These are phyloP conservation scores for Nebria brevicollis DNA, from an alignment of 2,888 invertebrate species.

Conservation along the genomic window DNA sequence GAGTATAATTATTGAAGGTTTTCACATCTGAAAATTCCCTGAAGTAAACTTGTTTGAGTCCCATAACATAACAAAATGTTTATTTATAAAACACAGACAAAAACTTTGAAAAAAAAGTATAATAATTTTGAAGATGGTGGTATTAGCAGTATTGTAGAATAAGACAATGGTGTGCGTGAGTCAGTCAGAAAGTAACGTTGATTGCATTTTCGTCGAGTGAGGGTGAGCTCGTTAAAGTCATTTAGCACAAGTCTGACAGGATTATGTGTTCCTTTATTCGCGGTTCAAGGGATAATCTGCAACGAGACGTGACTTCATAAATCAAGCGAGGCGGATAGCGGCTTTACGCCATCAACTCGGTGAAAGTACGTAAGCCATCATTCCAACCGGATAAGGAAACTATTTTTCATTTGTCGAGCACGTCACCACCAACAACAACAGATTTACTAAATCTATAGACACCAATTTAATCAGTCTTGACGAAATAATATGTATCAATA, in stretches of 20 bases:
- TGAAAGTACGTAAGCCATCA: conserved; percentile 56
- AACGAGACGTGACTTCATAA: conserved; percentile 56
- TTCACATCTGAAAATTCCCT: no score
- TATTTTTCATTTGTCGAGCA: conserved; percentile 53
- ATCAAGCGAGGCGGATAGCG: conserved; percentile 51
- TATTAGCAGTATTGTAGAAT: neutral
- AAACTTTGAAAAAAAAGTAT: no score
- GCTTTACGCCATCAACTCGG: conserved; percentile 42
- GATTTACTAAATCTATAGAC: conserved; percentile 38
- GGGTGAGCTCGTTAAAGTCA: conserved; percentile 42
- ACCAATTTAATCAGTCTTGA: neutral
- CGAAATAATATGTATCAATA: neutral
- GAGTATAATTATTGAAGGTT: no score
- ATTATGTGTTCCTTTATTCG: conserved; percentile 55
- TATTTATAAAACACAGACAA: no score
- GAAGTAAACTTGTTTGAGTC: no score
- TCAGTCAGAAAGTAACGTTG: conserved; percentile 7
- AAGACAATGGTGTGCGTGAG: neutral
- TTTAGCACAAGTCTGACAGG: conserved; percentile 47
- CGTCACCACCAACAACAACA: conserved; percentile 23
- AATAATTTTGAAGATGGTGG: neutral
- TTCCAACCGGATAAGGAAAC: conserved; percentile 55
- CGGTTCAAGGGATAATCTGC: conserved; percentile 56
- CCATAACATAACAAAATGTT: no score
- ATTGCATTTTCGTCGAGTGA: conserved; percentile 33